Conservation (phyloP, 1,140 invertebrate genomes). For the Brachionus sp. region DNA sequence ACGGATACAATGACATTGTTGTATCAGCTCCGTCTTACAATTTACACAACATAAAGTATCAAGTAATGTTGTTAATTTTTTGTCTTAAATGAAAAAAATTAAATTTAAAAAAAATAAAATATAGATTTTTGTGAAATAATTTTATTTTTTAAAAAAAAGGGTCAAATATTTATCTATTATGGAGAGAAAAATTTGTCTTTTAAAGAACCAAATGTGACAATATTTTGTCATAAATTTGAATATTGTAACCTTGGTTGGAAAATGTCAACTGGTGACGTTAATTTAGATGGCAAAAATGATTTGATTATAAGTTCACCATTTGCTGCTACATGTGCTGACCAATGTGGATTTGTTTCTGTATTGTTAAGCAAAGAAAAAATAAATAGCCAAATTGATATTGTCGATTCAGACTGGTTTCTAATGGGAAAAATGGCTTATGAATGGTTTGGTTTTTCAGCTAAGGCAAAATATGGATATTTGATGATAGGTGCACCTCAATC, state of each 20-base stretch:
- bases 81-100: background rate
- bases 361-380: conserved; percentile 47
- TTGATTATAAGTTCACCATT: conserved; percentile 52
- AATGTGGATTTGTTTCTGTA: conserved; percentile 50
- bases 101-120: background rate
- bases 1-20: conserved; percentile 52
- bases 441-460: conserved; percentile 17
- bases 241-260: conserved; percentile 52
- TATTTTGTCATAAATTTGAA: conserved; percentile 48
- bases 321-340: conserved; percentile 48
- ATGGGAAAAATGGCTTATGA: conserved; percentile 11
- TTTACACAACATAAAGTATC: conserved; percentile 16
- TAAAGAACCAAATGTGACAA: conserved; percentile 46
- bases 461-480: background rate
- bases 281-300: conserved; percentile 50
- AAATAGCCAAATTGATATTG: background rate
- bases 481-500: conserved; percentile 49
- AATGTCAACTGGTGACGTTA: conserved; percentile 50
- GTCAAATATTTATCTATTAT: conserved; percentile 48
- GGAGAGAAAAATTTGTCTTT: conserved; percentile 41
- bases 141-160: conserved; percentile 43
- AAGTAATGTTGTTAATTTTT: background rate
- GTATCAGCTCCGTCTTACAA: conserved; percentile 49
- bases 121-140: background rate
- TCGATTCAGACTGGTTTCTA: background rate